Conservation (phyloP, 2,113 vertebrate species). For the Synodontis membranacea region DNA sequence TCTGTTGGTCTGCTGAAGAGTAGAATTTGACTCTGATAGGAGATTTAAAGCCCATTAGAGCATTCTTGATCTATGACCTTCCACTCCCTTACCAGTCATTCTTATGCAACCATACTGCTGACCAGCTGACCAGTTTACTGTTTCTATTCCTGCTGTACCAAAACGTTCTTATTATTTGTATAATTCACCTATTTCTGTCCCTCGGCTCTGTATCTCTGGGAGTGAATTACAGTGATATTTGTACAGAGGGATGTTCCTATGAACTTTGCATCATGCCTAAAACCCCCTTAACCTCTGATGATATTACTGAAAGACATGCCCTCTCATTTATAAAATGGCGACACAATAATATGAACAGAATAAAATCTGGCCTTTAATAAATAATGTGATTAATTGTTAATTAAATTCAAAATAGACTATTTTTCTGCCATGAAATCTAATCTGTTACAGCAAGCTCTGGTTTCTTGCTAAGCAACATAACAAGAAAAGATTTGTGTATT, state of each 20-base stretch:
- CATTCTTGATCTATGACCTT: neutral
- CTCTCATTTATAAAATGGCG: neutral
- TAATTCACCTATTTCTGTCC: neutral
- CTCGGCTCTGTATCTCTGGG: neutral
- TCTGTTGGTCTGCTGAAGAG: neutral
- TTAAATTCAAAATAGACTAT: neutral
- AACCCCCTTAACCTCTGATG: neutral
- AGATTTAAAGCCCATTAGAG: constrained; percentile 7
- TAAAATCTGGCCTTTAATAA: neutral
- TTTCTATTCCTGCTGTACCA: neutral
- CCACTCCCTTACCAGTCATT: neutral
- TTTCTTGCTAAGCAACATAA: neutral
- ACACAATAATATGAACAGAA: neutral
- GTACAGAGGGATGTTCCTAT: neutral
- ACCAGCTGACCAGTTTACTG: neutral
- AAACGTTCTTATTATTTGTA: no score
- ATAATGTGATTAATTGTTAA: neutral
- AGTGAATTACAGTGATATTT: neutral
- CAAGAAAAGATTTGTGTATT: neutral
- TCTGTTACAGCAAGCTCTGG: neutral
- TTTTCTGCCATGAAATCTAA: neutral
- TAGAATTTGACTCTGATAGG: neutral
- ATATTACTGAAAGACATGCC: neutral
- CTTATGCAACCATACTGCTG: neutral
- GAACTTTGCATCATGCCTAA: neutral